phyloP scores from a whole-genome alignment of 2,888 invertebrate species.

The Hedya salicella region DNA sequence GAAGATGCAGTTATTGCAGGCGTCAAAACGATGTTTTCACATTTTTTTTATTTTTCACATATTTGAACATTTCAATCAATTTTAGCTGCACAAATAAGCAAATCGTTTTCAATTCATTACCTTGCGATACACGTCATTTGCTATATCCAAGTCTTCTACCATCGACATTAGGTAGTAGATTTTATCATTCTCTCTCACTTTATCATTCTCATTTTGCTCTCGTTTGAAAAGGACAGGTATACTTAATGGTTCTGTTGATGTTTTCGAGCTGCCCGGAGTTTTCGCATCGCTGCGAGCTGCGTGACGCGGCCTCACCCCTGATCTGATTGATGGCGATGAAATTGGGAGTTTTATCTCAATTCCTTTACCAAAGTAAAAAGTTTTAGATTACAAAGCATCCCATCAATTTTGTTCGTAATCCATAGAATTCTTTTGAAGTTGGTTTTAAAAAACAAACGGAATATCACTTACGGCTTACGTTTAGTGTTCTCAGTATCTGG shows the following conservation, averaged over 20 bases:
- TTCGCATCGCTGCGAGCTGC: constrained; percentile 58
- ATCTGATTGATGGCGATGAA: constrained; percentile 67
- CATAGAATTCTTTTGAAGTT: constrained; percentile 1
- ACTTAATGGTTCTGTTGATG: constrained; percentile 1
- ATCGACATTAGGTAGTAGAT: background rate
- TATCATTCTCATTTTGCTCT: background rate
- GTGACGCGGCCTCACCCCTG: constrained; percentile 47
- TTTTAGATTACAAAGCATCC: constrained; percentile 46
- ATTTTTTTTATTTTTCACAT: background rate
- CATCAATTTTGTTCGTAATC: constrained; percentile 45
- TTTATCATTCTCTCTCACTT: constrained; percentile 1
- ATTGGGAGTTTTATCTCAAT: constrained; percentile 63
- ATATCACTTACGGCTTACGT: background rate
- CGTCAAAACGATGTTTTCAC: background rate
- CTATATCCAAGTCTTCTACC: background rate
- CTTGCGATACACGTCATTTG: constrained; percentile 43
- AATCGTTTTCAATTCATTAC: constrained; percentile 54
- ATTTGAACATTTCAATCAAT: constrained; percentile 1
- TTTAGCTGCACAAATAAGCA: constrained; percentile 37
- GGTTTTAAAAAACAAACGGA: background rate
- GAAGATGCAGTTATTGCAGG: no score
- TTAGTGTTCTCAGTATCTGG: background rate
- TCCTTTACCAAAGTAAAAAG: constrained; percentile 50
- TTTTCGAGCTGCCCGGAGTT: constrained; percentile 53
- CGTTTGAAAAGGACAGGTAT: constrained; percentile 15